These are phyloP conservation scores for Tryphoninae sp. DNA, from an alignment of 2,888 invertebrate species.

Conservation along the genomic window DNA sequence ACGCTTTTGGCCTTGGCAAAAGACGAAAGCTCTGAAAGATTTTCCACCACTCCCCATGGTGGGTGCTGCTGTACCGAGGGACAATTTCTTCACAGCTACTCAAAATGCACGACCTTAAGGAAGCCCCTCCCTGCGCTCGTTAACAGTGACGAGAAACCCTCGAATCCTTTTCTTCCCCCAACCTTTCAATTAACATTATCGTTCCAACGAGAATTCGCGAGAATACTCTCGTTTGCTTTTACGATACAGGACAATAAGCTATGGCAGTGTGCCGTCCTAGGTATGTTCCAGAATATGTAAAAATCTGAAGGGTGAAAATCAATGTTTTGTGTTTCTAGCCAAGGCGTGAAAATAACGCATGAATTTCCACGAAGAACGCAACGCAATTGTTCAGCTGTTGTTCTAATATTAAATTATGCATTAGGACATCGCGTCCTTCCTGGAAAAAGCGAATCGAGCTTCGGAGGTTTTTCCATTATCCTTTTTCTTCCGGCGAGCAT, in stretches of 20 bases:
- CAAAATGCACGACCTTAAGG: conserved; percentile 31
- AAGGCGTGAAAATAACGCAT: background rate
- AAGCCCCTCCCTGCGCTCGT: conserved; percentile 4
- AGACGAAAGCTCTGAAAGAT: background rate
- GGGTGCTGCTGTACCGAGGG: background rate
- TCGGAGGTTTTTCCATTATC: background rate
- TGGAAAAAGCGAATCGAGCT: background rate
- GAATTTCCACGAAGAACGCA: background rate
- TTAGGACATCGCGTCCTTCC: background rate
- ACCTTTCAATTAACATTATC: conserved; percentile 49
- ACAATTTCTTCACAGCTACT: conserved; percentile 37
- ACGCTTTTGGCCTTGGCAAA: conserved; percentile 25
- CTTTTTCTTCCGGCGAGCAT: background rate
- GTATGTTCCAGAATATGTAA: background rate
- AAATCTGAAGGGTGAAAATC: background rate
- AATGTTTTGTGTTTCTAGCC: background rate
- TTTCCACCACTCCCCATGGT: background rate
- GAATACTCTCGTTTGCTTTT: background rate
- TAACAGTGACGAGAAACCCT: conserved; percentile 5
- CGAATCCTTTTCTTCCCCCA: conserved; percentile 24
- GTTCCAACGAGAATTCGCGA: conserved; percentile 21
- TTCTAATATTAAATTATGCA: background rate
- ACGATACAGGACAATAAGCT: background rate
- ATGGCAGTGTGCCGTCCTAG: background rate
- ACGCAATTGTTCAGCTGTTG: background rate